phyloP scores from a whole-genome alignment of 2,797 vertebrate species.

The Astyanax mexicanus region DNA sequence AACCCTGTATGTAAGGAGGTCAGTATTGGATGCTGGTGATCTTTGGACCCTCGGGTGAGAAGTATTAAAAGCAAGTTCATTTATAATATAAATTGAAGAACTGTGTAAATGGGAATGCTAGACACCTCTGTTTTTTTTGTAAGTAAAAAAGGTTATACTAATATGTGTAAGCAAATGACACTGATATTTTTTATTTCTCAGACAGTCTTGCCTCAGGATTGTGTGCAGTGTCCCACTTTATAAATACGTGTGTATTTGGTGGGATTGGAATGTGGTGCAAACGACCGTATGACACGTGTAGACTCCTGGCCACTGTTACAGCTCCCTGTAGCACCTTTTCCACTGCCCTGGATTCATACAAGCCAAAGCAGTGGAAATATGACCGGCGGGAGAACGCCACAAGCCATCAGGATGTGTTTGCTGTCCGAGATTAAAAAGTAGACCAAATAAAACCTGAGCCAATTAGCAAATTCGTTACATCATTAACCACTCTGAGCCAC shows the following conservation, averaged over 20 bases:
- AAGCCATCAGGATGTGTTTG: too few relatives aligned
- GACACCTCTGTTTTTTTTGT: background rate
- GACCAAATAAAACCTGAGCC: too few relatives aligned
- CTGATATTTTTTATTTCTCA: background rate
- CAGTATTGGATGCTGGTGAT: too few relatives aligned
- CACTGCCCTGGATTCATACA: constrained; percentile 32
- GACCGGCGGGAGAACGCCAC: background rate
- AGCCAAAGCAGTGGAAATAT: constrained; percentile 40
- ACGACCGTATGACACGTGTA: background rate
- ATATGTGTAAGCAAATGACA: background rate
- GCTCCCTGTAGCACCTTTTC: constrained; percentile 23
- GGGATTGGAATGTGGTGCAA: constrained; percentile 13
- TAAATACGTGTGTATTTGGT: background rate
- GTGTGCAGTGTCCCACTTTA: too few relatives aligned
- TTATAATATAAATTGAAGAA: too few relatives aligned
- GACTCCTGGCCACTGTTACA: background rate
- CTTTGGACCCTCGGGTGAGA: too few relatives aligned
- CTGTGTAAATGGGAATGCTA: too few relatives aligned
- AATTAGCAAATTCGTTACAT: too few relatives aligned
- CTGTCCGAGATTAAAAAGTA: too few relatives aligned
- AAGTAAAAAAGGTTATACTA: background rate
- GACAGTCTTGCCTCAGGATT: background rate
- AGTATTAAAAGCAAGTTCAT: too few relatives aligned
- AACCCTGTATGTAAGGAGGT: too few relatives aligned
- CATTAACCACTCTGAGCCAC: too few relatives aligned